Percentiles rank a stretch among this genome's conserved stretches.
These are phyloP conservation scores for Calycopis cecrops DNA, from an alignment of 1,140 invertebrate species.

Conservation along the genomic window DNA sequence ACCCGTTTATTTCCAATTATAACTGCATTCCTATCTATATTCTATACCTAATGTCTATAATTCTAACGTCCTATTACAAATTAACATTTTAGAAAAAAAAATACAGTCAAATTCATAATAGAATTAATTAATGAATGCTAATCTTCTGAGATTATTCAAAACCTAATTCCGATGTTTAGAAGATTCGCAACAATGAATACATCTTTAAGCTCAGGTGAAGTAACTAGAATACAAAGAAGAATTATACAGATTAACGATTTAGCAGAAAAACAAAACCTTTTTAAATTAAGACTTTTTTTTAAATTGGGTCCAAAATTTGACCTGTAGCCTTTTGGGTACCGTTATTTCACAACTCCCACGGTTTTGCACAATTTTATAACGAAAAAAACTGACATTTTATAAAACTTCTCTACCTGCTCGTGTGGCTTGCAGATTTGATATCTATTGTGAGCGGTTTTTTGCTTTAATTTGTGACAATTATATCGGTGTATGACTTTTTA, in stretches of 20 bases:
- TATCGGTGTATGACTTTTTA: constrained; percentile 74
- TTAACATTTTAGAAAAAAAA: too few relatives aligned
- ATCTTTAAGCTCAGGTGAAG: too few relatives aligned
- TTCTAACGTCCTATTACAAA: too few relatives aligned
- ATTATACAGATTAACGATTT: too few relatives aligned
- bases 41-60: not conserved
- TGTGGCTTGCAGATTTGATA: constrained; percentile 75
- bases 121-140: too few relatives aligned
- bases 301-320: constrained; percentile 31
- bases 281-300: constrained; percentile 27
- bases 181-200: too few relatives aligned
- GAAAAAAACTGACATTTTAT: constrained; percentile 60
- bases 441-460: constrained; percentile 67
- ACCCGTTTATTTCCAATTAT: too few relatives aligned
- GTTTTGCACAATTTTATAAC: constrained; percentile 62
- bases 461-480: constrained; percentile 75
- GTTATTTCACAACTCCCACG: constrained; percentile 65
- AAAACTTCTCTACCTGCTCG: constrained; percentile 66
- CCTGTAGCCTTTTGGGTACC: constrained; percentile 44
- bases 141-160: too few relatives aligned
- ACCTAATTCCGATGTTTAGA: too few relatives aligned
- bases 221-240: too few relatives aligned
- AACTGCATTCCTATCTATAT: too few relatives aligned
- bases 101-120: too few relatives aligned
- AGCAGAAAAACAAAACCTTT: constrained; percentile 7